A percentile compares a stretch with the other conserved stretches of the same genome.
Evolutionary conservation across 2,888 invertebrate genomes (phyloP).

Genomic region (Thymelicus lineola): DNA sequence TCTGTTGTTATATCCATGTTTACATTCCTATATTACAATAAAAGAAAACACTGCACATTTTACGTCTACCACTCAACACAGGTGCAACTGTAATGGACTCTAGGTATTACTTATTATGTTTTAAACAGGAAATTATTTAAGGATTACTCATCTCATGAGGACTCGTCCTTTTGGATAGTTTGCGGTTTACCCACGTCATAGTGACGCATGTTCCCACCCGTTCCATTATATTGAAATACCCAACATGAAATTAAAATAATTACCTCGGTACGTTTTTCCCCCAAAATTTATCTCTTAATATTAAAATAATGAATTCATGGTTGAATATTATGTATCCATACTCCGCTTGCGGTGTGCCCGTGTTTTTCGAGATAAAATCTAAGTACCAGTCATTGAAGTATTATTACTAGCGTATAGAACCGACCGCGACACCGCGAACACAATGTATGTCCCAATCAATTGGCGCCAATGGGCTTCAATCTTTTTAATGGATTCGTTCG

Average conservation of each 20-base stretch:
- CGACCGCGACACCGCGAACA: too few relatives aligned
- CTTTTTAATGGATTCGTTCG: too few relatives aligned
- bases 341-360: too few relatives aligned
- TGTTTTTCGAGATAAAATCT: too few relatives aligned
- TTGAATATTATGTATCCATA: too few relatives aligned
- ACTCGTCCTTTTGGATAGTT: slow-evolving; percentile 62
- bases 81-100: not conserved
- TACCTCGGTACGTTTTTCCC: not conserved
- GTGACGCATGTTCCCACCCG: slow-evolving; percentile 43
- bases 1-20: slow-evolving; percentile 56
- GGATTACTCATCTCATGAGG: slow-evolving; percentile 62
- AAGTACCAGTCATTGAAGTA: too few relatives aligned
- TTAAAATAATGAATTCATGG: too few relatives aligned
- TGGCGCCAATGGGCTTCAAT: too few relatives aligned
- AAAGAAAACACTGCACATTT: slow-evolving; percentile 1
- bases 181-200: slow-evolving; percentile 68
- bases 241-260: not conserved
- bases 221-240: slow-evolving; percentile 19
- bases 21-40: slow-evolving; percentile 46
- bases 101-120: slow-evolving; percentile 39
- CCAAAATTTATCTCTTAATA: not conserved
- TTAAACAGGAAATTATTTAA: slow-evolving; percentile 66
- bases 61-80: slow-evolving; percentile 8
- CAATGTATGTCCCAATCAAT: too few relatives aligned
- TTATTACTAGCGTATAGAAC: too few relatives aligned